Percentiles rank a stretch among this genome's conserved stretches.
These are phyloP conservation scores for Drosophila testacea DNA, from an alignment of 2,888 invertebrate genomes.

Conservation along the genomic window DNA sequence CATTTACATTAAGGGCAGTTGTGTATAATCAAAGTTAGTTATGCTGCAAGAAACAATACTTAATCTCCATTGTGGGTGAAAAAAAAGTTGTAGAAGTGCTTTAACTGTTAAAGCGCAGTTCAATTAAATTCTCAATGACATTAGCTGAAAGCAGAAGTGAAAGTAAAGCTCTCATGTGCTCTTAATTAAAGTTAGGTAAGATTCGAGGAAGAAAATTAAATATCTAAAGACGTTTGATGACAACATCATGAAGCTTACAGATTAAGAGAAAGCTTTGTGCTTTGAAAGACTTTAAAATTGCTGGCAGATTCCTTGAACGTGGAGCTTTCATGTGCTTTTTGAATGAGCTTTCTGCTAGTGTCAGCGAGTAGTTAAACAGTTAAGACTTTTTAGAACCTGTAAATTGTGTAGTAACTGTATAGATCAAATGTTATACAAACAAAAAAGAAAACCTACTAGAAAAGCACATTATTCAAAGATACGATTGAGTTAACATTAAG, in stretches of 20 bases:
- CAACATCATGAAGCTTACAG: too few species aligned
- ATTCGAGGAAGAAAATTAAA: not conserved
- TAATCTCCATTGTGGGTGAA: conserved; percentile 32
- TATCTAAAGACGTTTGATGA: not conserved
- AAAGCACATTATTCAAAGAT: conserved; percentile 45
- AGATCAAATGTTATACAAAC: conserved; percentile 23
- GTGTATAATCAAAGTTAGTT: conserved; percentile 74
- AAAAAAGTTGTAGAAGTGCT: conserved; percentile 11
- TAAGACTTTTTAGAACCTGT: conserved; percentile 59
- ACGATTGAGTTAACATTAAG: conserved; percentile 72
- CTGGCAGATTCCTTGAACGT: too few species aligned
- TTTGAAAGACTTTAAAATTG: too few species aligned
- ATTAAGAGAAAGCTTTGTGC: too few species aligned
- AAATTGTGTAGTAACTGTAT: conserved; percentile 47
- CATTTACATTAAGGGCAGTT: conserved; percentile 20
- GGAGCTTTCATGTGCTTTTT: too few species aligned
- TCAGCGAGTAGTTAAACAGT: conserved; percentile 34
- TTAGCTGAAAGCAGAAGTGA: conserved; percentile 4
- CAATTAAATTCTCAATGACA: conserved; percentile 22
- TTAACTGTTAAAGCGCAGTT: conserved; percentile 21
- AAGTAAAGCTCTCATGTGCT: not conserved
- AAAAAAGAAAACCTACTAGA: not conserved
- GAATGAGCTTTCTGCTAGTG: conserved; percentile 10
- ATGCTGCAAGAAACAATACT: conserved; percentile 75
- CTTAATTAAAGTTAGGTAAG: too few species aligned